phyloP scores from a whole-genome alignment of 2,888 invertebrate species.

The Rhingia campestris region DNA sequence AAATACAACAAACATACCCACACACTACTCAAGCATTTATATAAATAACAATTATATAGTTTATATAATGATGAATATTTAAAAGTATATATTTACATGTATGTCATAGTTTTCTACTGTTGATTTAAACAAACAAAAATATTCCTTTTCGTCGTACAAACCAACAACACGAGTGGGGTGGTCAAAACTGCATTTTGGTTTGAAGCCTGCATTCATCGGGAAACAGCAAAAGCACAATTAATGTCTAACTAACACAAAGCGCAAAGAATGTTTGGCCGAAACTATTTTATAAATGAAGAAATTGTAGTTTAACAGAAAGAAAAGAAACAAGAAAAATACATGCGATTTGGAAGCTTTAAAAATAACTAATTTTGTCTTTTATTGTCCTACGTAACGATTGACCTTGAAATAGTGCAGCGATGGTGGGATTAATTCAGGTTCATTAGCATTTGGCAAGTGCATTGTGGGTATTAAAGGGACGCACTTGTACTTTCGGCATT shows the following conservation, averaged over 20 bases:
- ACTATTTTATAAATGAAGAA: conserved; percentile 66
- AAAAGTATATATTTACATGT: conserved; percentile 73
- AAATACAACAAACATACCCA: conserved; percentile 66
- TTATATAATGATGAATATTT: conserved; percentile 74
- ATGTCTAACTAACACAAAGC: conserved; percentile 1
- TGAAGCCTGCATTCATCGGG: conserved; percentile 55
- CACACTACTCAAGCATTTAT: conserved; percentile 75
- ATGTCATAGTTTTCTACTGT: conserved; percentile 75
- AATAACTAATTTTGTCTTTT: conserved; percentile 14
- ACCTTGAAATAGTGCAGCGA: background rate
- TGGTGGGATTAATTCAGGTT: background rate
- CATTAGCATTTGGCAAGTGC: background rate
- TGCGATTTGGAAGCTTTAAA: conserved; percentile 73
- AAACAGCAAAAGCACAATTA: conserved; percentile 57
- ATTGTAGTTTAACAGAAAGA: conserved; percentile 58
- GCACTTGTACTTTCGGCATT: background rate
- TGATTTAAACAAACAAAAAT: conserved; percentile 61
- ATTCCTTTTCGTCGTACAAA: conserved; percentile 68
- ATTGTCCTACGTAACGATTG: background rate
- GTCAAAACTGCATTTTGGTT: conserved; percentile 58
- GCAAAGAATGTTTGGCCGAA: conserved; percentile 58
- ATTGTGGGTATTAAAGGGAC: background rate
- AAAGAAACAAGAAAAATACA: conserved; percentile 65
- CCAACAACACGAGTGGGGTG: conserved; percentile 52
- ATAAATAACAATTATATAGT: conserved; percentile 75